phyloP scores from a whole-genome alignment of 2,113 vertebrate species.

The Axis porcinus region DNA sequence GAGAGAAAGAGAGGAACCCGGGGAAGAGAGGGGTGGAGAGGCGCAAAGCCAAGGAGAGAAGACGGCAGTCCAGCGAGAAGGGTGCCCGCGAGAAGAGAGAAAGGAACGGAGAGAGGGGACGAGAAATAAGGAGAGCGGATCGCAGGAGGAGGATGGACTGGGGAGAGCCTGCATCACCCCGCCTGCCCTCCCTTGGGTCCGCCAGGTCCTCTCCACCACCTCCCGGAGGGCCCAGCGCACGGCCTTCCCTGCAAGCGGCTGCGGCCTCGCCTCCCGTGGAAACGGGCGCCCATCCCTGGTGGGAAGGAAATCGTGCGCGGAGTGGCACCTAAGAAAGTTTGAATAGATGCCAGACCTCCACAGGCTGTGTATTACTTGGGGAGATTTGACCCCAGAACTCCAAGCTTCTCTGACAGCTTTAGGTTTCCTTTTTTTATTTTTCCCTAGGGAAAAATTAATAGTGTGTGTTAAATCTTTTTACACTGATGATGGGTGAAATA shows the following conservation, averaged over 20 bases:
- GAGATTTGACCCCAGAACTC: background rate
- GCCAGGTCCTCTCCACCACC: background rate
- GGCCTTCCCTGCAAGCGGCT: background rate
- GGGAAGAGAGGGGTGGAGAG: background rate
- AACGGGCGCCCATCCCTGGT: background rate
- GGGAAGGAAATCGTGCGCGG: background rate
- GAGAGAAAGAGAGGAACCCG: background rate
- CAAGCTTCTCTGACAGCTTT: background rate
- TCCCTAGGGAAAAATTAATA: background rate
- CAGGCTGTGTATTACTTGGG: background rate
- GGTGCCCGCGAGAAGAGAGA: background rate
- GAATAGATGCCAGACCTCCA: background rate
- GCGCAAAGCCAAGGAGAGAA: background rate
- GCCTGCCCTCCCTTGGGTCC: background rate
- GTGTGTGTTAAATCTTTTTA: background rate
- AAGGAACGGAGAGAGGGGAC: too few species aligned
- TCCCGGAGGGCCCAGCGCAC: rapidly evolving
- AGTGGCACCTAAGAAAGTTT: background rate
- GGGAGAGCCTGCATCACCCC: rapidly evolving
- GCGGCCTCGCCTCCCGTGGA: background rate
- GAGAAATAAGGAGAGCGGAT: background rate
- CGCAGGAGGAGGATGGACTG: rapidly evolving
- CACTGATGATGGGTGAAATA: background rate
- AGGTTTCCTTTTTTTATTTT: background rate
- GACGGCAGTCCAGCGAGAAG: background rate